Evolutionary conservation across 2,888 invertebrate species (phyloP), one percentile per base, ranked within the genome.

Genomic region (Amiota mariae): DNA sequence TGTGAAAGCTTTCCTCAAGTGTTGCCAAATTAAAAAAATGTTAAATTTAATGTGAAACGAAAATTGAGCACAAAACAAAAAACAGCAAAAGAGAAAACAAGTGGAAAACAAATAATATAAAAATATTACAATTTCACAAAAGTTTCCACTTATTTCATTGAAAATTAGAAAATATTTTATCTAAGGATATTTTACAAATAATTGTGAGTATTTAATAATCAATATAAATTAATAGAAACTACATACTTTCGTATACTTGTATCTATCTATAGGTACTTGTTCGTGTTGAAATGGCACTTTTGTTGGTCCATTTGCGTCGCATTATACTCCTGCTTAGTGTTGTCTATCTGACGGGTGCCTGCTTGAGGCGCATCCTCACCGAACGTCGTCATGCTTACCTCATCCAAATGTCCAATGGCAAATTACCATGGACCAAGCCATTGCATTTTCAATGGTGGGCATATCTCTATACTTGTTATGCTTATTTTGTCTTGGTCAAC

Each of bases 361-460:
- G 87, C 51, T 81, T 88, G 56, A 85, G 88, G 20, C 86, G 86
- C 71, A 80, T 90, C 71, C 73, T 90, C 73, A 84, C 78, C 63
- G 89, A 87, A 63, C 81, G 85, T 1, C 87, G 87, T 67, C 85
- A 85, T 67, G 79, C 81, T 56, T 81, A 87, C 76, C 74, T 82
- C 63, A 75, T 87, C 76, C 88, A 85, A 10, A 68, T 68, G 71
- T 77, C 85, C 72, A 82, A 80, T 56, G 76, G 81, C 70, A 77
- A 76, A 24, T 72, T 78, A 10, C 74, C 79, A 54, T 76, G 80
- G 51, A 79, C 79, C 70, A 88, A 87, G 76, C 85, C 87, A 70
- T 73, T 88, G 68, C 89, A 89, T 77, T 85, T 89, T 78, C 89
- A 89, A 71, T 87, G 87, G 85, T 89, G 89, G 89, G 88, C 86